Base-by-base conservation (phyloP, 1,140 invertebrate species). In the Ceratosolen solmsi region DNA sequence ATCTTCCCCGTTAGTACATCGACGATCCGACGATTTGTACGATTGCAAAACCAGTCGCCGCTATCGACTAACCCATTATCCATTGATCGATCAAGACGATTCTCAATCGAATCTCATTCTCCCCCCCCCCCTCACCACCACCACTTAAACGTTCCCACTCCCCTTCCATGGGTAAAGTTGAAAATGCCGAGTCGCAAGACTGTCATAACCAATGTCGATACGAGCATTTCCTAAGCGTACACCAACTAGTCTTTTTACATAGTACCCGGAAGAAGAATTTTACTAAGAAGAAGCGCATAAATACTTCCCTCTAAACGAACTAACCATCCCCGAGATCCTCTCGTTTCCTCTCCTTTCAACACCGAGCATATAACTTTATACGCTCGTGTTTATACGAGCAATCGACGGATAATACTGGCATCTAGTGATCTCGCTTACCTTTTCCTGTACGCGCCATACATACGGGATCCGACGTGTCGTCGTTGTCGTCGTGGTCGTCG, bases 231-330 rank as follows among this genome's bases (percentile, higher is more conserved):
- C n/a, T n/a, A 68, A 68, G 38, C 20, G 15, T 38, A 38, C 36
- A n/a, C 8, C 33, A 17, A 68, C 63, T 22, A 68, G 33, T 68
- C 33, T 68, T 38, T 68, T 68, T 38, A 38, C 63, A 68, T 0
- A 68, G 63, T 68, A 68, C 33, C 33, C 63, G 63, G 33, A 68
- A 72, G 46, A 72, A 72, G 46, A 11, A n/a, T 72, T 72, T 72
- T 72, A n/a, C 70, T 51, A 46, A 46, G 41, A 49, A 72, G n/a
- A 72, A 72, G 15, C 70, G 33, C 25, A 72, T 72, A 72, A 72
- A 51, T 51, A 72, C 70, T 51, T 72, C 70, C 70, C 46, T 72
- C 70, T 72, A 30, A 72, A 41, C 25, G 70, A 51, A 38, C 41
- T 27, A 72, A 72, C 25, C 70, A 51, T 51, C 73, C 54, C 54